Evolutionary conservation across 2,888 invertebrate species (phyloP), one percentile per base, ranked within the genome.

Genomic region (Cephalotes varians): DNA sequence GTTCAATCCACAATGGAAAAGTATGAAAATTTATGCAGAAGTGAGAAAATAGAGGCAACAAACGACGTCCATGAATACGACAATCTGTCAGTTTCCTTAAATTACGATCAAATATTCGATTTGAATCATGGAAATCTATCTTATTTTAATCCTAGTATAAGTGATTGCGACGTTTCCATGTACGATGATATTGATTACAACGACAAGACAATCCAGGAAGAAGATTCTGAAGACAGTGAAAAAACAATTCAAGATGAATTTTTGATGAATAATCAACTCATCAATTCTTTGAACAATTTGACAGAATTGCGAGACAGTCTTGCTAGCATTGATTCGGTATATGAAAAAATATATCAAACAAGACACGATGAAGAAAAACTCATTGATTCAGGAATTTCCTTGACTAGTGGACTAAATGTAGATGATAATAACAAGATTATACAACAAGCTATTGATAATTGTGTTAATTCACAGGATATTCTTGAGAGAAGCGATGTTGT

Each of bases 101-200:
- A 88, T n/a, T 82, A 51, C 44, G 81, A 79, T 62, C 18, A 73
- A 15, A 58, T 65, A 1, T 67, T 82, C 12, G 81, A 85, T 54
- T 73, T 56, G 0, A 81, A 77, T 34, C 54, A 58, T 9, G 86
- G 85, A 10, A 85, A 83, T 71, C 4, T 77, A 2, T 83, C 85
- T 4, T 84, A 86, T 7, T 83, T 81, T 58, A 86, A 88, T 44
- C 88, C 88, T 56, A 56, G 15, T 7, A 34, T 34, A 34, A 56
- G 21, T n/a, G 54, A 77, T 12, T 44, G 51, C 15, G 25, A 73
- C 10, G 21, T 44, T 44, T 44, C 40, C 21, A 15, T 25, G 7
- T 12, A 25, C 37, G 4, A 74, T 9, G n/a, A 74, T 34, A 37
- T 74, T 12, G 64, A 64, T n/a, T 64, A 34, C 31, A 80, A 88